Evolutionary conservation across 1,140 invertebrate species (phyloP).

Genomic region (Drosophila sulfurigaster): DNA sequence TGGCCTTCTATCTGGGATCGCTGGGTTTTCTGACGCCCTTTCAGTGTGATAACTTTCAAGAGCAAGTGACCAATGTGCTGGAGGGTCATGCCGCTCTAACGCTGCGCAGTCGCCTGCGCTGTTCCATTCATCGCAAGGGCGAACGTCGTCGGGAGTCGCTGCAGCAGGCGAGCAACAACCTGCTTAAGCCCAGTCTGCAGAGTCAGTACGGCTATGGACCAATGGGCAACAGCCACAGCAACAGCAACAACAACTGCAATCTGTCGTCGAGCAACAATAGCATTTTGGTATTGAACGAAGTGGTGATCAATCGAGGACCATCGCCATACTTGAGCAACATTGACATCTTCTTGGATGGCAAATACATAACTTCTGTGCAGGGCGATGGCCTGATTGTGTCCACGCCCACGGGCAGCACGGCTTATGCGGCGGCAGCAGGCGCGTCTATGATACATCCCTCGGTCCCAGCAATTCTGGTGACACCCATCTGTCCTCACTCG

Average conservation of each 20-base stretch:
- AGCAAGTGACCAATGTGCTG: constrained; percentile 96
- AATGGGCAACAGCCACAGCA: constrained; percentile 5
- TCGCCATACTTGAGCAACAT: constrained; percentile 98
- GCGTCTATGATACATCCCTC: constrained; percentile 99
- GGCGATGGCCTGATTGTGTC: constrained; percentile 97
- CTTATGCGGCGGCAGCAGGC: constrained; percentile 98
- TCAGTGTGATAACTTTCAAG: constrained; percentile 97
- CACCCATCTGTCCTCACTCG: constrained; percentile 98
- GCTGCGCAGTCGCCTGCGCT: constrained; percentile 93
- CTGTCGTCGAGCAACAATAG: constrained; percentile 54
- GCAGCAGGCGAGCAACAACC: constrained; percentile 39
- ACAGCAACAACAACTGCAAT: constrained; percentile 28
- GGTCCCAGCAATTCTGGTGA: constrained; percentile 98
- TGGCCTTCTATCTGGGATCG: constrained; percentile 98
- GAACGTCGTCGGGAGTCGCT: constrained; percentile 76
- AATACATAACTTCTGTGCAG: constrained; percentile 97
- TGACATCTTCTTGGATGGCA: constrained; percentile 97
- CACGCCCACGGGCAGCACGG: constrained; percentile 98
- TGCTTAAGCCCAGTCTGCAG: constrained; percentile 46
- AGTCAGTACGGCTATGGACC: constrained; percentile 29
- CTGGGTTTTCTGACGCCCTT: constrained; percentile 98
- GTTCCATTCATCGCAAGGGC: constrained; percentile 92
- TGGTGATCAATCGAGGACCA: constrained; percentile 97
- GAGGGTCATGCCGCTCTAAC: constrained; percentile 96
- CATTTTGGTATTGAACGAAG: constrained; percentile 94